phyloP scores from a whole-genome alignment of 2,888 invertebrate species.

The Camptogramma bilineatum region DNA sequence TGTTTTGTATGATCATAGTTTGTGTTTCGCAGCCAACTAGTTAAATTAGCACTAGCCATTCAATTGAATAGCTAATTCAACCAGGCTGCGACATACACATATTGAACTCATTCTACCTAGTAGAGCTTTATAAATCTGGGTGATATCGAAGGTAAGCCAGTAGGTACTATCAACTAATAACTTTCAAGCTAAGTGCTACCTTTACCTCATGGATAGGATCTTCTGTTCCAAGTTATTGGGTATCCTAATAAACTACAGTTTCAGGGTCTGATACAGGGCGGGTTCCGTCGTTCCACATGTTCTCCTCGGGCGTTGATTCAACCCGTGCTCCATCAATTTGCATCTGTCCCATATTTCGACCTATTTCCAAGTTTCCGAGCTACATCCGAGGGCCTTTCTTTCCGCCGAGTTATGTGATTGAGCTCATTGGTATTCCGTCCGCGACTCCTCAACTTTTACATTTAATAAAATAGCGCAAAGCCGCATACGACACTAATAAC shows the following conservation, averaged over 20 bases:
- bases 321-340: conserved; percentile 61
- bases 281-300: conserved; percentile 27
- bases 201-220: conserved; percentile 7
- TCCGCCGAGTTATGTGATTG: conserved; percentile 65
- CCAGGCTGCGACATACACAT: too few species aligned
- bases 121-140: too few species aligned
- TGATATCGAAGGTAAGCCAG: too few species aligned
- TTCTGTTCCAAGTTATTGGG: conserved; percentile 24
- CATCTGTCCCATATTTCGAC: conserved; percentile 58
- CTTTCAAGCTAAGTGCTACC: conserved; percentile 2
- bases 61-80: too few species aligned
- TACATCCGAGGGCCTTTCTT: conserved; percentile 60
- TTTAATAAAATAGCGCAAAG: conserved; percentile 58
- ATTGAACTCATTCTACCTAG: too few species aligned
- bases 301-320: conserved; percentile 48
- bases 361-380: conserved; percentile 41
- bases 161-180: neutral
- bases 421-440: conserved; percentile 64
- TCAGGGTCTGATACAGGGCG: conserved; percentile 11
- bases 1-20: too few species aligned
- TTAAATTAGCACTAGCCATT: too few species aligned
- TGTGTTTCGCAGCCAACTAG: too few species aligned
- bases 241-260: conserved; percentile 31
- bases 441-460: conserved; percentile 59
- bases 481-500: conserved; percentile 54